phyloP scores from a whole-genome alignment of 2,888 invertebrate genomes.

The Eudemis profundana region DNA sequence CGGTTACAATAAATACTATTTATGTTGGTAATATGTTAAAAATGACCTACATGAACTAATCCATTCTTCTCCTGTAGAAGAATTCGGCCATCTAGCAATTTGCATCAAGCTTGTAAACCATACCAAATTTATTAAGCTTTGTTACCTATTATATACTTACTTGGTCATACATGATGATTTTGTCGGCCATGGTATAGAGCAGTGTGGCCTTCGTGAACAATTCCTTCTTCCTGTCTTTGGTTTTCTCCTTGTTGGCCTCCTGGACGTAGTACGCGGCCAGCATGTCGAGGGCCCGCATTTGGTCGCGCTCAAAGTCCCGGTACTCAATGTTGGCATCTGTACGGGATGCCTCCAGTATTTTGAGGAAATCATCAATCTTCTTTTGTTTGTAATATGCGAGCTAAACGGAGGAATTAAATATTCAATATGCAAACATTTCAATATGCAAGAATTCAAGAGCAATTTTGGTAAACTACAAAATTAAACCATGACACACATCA shows the following conservation, averaged over 20 bases:
- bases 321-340: slow-evolving; percentile 94
- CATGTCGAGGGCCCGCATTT: slow-evolving; percentile 99
- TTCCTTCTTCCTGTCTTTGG: slow-evolving; percentile 97
- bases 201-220: slow-evolving; percentile 98
- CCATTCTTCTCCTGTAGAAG: no score
- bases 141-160: no score
- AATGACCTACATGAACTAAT: no score
- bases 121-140: no score
- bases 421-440: slow-evolving; percentile 8
- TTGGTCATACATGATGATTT: slow-evolving; percentile 99
- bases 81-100: no score
- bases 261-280: slow-evolving; percentile 99
- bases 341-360: slow-evolving; percentile 95
- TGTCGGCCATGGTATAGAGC: slow-evolving; percentile 99
- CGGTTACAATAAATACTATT: not conserved
- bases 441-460: no score
- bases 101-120: no score
- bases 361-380: slow-evolving; percentile 96
- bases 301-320: slow-evolving; percentile 96
- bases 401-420: slow-evolving; percentile 74
- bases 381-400: slow-evolving; percentile 98
- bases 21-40: no score
- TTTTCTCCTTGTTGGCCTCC: slow-evolving; percentile 97
- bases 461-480: no score
- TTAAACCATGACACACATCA: not conserved